Evolutionary conservation across 2,888 invertebrate species (phyloP).

Genomic region (Biston betularia): DNA sequence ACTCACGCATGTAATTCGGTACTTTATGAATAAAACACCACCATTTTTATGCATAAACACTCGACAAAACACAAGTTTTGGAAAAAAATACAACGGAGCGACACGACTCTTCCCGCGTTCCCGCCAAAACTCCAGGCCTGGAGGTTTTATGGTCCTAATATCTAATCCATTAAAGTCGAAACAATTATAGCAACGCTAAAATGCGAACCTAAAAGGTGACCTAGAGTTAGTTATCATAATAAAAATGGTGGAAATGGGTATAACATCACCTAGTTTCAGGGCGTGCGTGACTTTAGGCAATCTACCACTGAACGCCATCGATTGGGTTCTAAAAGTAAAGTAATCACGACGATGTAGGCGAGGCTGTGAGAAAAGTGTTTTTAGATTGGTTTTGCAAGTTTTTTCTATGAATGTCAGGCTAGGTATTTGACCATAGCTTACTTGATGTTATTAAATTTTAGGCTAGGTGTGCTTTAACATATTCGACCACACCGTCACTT

Average conservation of each 20-base stretch:
- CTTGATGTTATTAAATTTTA: too few species aligned
- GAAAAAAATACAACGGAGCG: too few species aligned
- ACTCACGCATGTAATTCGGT: too few species aligned
- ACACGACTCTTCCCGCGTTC: too few species aligned
- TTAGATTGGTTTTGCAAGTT: not conserved
- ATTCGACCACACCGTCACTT: too few species aligned
- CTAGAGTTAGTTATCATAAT: not conserved
- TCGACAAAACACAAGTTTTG: too few species aligned
- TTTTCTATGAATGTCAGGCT: not conserved
- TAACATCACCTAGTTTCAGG: conserved; percentile 1
- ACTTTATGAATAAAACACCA: too few species aligned
- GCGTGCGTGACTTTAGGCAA: conserved; percentile 20
- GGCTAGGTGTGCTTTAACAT: too few species aligned
- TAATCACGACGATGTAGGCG: conserved; percentile 11
- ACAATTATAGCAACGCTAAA: not conserved
- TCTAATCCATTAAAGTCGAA: not conserved
- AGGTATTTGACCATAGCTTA: too few species aligned
- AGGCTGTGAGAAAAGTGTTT: conserved; percentile 13
- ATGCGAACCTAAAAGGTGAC: conserved; percentile 12
- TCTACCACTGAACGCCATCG: conserved; percentile 13
- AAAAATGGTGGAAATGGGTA: conserved; percentile 5
- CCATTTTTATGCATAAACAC: too few species aligned
- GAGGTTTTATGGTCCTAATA: too few species aligned
- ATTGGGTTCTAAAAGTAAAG: conserved; percentile 19
- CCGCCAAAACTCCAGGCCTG: too few species aligned